phyloP scores from a whole-genome alignment of 1,140 invertebrate genomes.

The Bradysia coprophila region DNA sequence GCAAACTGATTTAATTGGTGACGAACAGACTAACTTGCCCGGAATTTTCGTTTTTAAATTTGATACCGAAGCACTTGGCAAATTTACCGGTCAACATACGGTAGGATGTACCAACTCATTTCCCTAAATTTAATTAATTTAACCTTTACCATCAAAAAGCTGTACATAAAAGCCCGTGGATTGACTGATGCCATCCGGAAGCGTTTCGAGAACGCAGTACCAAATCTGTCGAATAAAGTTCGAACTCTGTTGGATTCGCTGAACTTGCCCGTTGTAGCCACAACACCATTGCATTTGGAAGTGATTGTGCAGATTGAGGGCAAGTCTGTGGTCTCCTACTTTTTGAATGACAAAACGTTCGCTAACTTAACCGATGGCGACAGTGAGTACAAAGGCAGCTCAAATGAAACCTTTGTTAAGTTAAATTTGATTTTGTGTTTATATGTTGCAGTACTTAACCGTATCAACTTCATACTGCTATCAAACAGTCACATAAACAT shows the following conservation, averaged over 20 bases:
- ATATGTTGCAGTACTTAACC: slow-evolving; percentile 11
- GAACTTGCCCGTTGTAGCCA: slow-evolving; percentile 25
- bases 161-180: slow-evolving; percentile 36
- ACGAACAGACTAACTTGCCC: slow-evolving; percentile 36
- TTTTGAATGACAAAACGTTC: slow-evolving; percentile 33
- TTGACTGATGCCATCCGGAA: slow-evolving; percentile 19
- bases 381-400: slow-evolving; percentile 9
- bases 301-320: slow-evolving; percentile 34
- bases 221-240: slow-evolving; percentile 13
- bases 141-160: slow-evolving; percentile 17
- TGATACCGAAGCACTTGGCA: slow-evolving; percentile 35
- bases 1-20: slow-evolving; percentile 35
- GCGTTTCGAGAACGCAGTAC: slow-evolving; percentile 19
- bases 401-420: slow-evolving; percentile 13
- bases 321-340: slow-evolving; percentile 34
- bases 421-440: slow-evolving; percentile 12
- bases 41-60: slow-evolving; percentile 34
- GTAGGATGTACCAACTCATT: slow-evolving; percentile 16
- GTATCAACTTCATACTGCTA: slow-evolving; percentile 12
- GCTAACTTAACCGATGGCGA: slow-evolving; percentile 22
- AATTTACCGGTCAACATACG: slow-evolving; percentile 31
- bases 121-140: slow-evolving; percentile 4
- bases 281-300: slow-evolving; percentile 31
- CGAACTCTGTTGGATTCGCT: slow-evolving; percentile 28
- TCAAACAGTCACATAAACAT: slow-evolving; percentile 21